These are phyloP conservation scores for Tenualosa thibaudeaui DNA, from an alignment of 2,797 vertebrate genomes.

Conservation along the genomic window DNA sequence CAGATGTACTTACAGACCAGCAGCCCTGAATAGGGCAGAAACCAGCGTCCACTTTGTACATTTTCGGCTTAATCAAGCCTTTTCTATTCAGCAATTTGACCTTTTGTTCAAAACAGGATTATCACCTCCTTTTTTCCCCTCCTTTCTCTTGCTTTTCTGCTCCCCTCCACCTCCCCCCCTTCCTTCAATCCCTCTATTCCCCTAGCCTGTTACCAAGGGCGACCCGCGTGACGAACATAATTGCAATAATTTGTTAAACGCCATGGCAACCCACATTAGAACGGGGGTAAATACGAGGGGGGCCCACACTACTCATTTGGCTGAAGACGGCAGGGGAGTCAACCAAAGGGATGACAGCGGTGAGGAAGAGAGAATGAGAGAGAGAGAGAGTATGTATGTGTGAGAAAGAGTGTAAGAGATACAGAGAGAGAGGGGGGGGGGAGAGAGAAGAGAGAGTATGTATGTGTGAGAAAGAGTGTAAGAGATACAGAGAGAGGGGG, in stretches of 20 bases:
- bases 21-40: constrained; percentile 85
- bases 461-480: constrained; percentile 54
- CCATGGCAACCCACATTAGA: constrained; percentile 99
- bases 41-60: constrained; percentile 99
- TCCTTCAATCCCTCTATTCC: constrained; percentile 58
- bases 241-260: constrained; percentile 99
- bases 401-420: constrained; percentile 66
- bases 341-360: constrained; percentile 78
- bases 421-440: constrained; percentile 68
- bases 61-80: constrained; percentile 99
- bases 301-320: constrained; percentile 90
- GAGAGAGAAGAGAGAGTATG: constrained; percentile 75
- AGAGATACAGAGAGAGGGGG: constrained; percentile 76
- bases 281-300: constrained; percentile 89
- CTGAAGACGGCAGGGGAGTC: constrained; percentile 86
- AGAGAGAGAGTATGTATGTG: constrained; percentile 78
- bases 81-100: constrained; percentile 99
- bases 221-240: constrained; percentile 99
- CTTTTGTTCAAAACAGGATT: constrained; percentile 99
- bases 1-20: constrained; percentile 90
- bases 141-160: constrained; percentile 56
- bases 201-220: constrained; percentile 96
- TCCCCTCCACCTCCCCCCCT: constrained; percentile 58
- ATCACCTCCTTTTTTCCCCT: constrained; percentile 79
- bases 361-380: constrained; percentile 36